Percentiles rank a stretch among this genome's conserved stretches.
Evolutionary conservation across 2,888 invertebrate genomes (phyloP).

Genomic region (Muscina levida): DNA sequence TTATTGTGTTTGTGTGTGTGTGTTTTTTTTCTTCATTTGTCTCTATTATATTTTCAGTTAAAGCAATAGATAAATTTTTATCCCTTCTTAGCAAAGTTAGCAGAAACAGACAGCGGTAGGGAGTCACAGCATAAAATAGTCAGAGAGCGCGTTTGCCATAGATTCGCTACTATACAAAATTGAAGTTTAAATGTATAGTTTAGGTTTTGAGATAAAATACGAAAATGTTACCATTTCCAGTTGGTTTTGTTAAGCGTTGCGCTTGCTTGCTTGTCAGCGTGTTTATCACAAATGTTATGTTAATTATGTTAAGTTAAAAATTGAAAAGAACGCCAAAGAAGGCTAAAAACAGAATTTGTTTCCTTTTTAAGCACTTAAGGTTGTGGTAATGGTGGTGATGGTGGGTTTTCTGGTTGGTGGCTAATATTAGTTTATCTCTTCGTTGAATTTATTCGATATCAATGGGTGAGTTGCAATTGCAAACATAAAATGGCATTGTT

Average conservation of each 20-base stretch:
- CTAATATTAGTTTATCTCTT: too few relatives aligned
- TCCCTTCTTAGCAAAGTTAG: constrained; percentile 40
- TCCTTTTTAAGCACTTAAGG: too few relatives aligned
- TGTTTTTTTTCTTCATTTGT: constrained; percentile 20
- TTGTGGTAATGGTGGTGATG: too few relatives aligned
- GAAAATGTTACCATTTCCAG: constrained; percentile 59
- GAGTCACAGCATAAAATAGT: too few relatives aligned
- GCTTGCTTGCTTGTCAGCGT: constrained; percentile 70
- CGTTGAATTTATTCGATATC: too few relatives aligned
- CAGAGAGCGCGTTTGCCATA: too few relatives aligned
- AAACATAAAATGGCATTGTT: too few relatives aligned
- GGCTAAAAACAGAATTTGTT: too few relatives aligned
- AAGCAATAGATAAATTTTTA: constrained; percentile 65
- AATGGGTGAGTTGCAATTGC: too few relatives aligned
- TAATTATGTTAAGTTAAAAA: constrained; percentile 69
- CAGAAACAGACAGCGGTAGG: not conserved
- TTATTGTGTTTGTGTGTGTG: constrained; percentile 7
- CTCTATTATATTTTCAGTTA: constrained; percentile 46
- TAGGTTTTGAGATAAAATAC: constrained; percentile 55
- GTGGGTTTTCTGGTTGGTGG: too few relatives aligned
- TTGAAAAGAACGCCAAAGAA: too few relatives aligned
- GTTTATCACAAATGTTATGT: constrained; percentile 76
- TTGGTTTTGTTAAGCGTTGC: constrained; percentile 61
- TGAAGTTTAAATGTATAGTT: constrained; percentile 60
- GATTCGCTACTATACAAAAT: constrained; percentile 12